Evolutionary conservation across 2,797 vertebrate species (phyloP), one percentile per base, ranked within the genome.

Genomic region (Craterocephalus amniculus): DNA sequence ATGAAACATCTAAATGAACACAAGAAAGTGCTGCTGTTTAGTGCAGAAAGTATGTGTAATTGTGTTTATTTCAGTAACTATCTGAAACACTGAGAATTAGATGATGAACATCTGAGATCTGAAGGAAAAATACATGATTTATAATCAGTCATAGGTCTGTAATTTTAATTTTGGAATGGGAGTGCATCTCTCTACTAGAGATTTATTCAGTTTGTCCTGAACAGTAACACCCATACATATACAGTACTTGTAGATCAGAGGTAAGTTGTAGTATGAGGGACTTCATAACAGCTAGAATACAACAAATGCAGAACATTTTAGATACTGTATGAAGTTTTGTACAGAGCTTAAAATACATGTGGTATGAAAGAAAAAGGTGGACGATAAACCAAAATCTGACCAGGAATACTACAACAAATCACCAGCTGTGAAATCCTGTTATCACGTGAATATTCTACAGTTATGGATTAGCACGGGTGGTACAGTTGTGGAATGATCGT

Each of bases 181-280:
- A 52, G 27, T 52, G 11, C 24, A 13, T 12, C 7, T 26, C 29
- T 29, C 2, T 55, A 18, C 18, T 6, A 55, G 52, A 35, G 32
- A 36, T 14, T 18, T 9, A 14, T 8, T 59, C n/a, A 38, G 35
- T 70, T 49, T 29, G 43, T 40, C 9, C 32, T 45, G 32, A 77
- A 58, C 18, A 56, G 65, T 61, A 14, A 52, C 26, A 14, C 24
- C 12, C 59, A 76, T 70, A 75, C 57, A 77, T 34, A 40, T 79
- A 78, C 73, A 83, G 76, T 82, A 87, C 83, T 82, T 80, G 43
- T 73, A 60, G 54, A 78, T 70, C 35, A 65, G 82, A 88, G 79
- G 81, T 89, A 80, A 62, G 49, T 72, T 63, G 80, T 79, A 67
- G 63, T 70, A 54, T 24, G 51, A 70, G 54, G 62, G 58, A 75